Percentiles rank a stretch among this genome's conserved stretches.
phyloP scores from a whole-genome alignment of 2,888 invertebrate genomes.

The Campoplex nolae region DNA sequence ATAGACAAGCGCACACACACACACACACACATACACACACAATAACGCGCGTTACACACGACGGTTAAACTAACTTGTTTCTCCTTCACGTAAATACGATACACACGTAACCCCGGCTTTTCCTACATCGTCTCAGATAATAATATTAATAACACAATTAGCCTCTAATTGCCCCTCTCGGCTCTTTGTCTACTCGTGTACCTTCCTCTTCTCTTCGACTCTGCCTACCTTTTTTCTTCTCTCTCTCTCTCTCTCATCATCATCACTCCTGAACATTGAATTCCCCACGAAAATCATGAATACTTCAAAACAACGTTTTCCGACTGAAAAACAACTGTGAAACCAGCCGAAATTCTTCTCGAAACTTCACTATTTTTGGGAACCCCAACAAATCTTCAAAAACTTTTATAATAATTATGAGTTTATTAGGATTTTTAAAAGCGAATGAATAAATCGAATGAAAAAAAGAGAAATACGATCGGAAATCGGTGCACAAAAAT shows the following conservation, averaged over 20 bases:
- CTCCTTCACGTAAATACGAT: conserved; percentile 12
- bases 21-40: too few species aligned
- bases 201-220: conserved; percentile 5
- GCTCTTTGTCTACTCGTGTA: conserved; percentile 18
- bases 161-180: conserved; percentile 40
- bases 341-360: too few species aligned
- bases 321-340: too few species aligned
- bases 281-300: not conserved
- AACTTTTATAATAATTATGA: too few species aligned
- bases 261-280: not conserved
- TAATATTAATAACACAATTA: conserved; percentile 61
- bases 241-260: not conserved
- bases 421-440: too few species aligned
- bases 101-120: conserved; percentile 48
- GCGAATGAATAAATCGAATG: too few species aligned
- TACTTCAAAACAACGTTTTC: not conserved
- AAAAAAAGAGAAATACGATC: not conserved
- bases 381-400: too few species aligned
- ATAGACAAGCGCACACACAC: conserved; percentile 6
- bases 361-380: too few species aligned
- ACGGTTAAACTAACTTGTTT: conserved; percentile 33
- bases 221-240: not conserved
- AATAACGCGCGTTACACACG: not conserved
- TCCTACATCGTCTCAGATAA: conserved; percentile 38
- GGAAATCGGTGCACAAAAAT: not conserved